Conservation (phyloP, 2,113 vertebrate species). For the Garra rufa region DNA sequence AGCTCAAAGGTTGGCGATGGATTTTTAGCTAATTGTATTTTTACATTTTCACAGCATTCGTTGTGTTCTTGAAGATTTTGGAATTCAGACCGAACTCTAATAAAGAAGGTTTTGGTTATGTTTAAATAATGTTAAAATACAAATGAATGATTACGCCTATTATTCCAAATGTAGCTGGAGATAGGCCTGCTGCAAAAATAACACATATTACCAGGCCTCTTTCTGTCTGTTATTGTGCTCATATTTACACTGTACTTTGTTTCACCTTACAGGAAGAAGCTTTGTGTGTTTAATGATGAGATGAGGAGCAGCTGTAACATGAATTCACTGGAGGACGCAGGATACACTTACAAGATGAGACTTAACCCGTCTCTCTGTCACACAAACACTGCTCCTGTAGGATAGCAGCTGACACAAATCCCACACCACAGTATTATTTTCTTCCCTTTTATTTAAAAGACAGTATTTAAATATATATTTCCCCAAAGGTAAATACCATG, state of each 20-base stretch:
- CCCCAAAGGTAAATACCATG: not conserved
- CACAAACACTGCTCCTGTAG: not conserved
- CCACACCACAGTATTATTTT: not conserved
- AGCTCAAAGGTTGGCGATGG: conserved; percentile 5
- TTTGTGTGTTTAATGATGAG: not conserved
- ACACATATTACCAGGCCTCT: too few species aligned
- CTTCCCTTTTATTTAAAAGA: not conserved
- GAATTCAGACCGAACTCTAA: not conserved
- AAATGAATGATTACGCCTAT: not conserved
- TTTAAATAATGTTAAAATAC: not conserved
- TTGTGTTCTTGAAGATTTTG: not conserved
- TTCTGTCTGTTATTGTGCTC: too few species aligned
- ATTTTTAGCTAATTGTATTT: not conserved
- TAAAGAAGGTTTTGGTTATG: not conserved
- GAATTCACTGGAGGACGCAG: not conserved
- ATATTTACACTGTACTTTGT: not conserved
- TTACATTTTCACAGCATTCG: not conserved
- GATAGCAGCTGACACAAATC: not conserved
- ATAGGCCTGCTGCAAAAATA: too few species aligned
- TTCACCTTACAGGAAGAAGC: conserved; percentile 12
- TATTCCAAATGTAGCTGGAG: not conserved
- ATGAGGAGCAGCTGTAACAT: not conserved
- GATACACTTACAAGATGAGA: not conserved
- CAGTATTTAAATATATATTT: not conserved
- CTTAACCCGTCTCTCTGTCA: not conserved